A percentile compares a stretch with the other conserved stretches of the same genome.
Evolutionary conservation across 2,113 vertebrate species (phyloP).

Genomic region (Todiramphus chloris): DNA sequence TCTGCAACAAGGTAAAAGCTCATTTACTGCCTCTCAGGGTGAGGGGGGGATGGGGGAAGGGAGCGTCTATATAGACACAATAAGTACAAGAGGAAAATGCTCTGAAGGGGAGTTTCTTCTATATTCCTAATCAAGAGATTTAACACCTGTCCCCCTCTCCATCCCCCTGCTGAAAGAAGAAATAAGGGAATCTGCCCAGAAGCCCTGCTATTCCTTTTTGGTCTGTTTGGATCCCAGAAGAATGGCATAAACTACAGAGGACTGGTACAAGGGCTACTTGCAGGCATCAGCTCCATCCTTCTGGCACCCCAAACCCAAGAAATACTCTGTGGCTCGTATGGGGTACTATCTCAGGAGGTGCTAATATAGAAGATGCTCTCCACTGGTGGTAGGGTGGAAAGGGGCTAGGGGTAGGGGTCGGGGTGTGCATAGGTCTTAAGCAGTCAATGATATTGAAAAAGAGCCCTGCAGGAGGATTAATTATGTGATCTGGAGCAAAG

Average conservation of each 20-base stretch:
- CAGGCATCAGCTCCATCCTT: neutral
- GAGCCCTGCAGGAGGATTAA: slow-evolving; percentile 16
- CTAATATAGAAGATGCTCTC: neutral
- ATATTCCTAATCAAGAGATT: neutral
- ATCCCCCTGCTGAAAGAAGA: neutral
- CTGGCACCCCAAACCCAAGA: neutral
- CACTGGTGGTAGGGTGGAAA: neutral
- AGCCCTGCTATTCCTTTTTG: neutral
- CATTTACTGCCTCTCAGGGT: neutral
- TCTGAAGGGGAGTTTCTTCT: neutral
- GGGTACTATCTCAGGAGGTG: neutral
- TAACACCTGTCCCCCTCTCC: neutral
- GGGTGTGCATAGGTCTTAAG: neutral
- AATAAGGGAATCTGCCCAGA: neutral
- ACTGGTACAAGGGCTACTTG: neutral
- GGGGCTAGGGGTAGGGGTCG: neutral
- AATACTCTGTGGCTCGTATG: neutral
- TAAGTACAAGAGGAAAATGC: neutral
- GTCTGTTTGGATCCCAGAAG: neutral
- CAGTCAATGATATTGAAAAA: neutral
- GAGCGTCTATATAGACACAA: neutral
- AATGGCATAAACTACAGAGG: neutral
- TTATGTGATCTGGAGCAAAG: slow-evolving; percentile 13
- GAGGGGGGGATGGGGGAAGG: too few relatives aligned
- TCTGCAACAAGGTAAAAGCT: neutral